Conservation (phyloP, 2,113 vertebrate species). For the Peucedramus taeniatus region DNA sequence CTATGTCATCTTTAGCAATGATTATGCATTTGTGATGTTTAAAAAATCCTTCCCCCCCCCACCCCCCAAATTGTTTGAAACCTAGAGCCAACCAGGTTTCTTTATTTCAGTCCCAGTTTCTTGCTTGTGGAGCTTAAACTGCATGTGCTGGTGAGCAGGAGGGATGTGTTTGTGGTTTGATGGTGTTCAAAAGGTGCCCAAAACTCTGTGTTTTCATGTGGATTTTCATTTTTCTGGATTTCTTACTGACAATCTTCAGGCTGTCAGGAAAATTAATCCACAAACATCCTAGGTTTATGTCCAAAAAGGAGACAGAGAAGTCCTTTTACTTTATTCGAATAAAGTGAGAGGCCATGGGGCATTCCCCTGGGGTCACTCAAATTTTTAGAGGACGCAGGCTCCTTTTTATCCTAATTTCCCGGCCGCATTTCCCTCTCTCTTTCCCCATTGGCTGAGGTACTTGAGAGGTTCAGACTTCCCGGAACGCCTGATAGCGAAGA, state of each 20-base stretch:
- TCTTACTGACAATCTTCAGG: neutral
- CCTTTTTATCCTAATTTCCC: no score
- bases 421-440: no score
- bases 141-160: neutral
- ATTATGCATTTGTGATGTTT: neutral
- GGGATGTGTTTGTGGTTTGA: neutral
- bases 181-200: neutral
- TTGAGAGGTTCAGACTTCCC: no score
- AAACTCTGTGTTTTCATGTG: accelerated
- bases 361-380: no score
- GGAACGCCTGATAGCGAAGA: no score
- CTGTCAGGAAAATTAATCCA: no score
- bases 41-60: accelerated
- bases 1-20: neutral
- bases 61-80: neutral
- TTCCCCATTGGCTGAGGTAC: no score
- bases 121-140: neutral
- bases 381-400: no score
- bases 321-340: no score
- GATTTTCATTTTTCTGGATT: neutral
- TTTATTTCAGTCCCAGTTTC: neutral
- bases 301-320: no score
- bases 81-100: accelerated
- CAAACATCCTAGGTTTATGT: no score
- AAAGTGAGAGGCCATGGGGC: no score